Evolutionary conservation across 2,888 invertebrate genomes (phyloP).

Genomic region (Cremastobaeus sp.): DNA sequence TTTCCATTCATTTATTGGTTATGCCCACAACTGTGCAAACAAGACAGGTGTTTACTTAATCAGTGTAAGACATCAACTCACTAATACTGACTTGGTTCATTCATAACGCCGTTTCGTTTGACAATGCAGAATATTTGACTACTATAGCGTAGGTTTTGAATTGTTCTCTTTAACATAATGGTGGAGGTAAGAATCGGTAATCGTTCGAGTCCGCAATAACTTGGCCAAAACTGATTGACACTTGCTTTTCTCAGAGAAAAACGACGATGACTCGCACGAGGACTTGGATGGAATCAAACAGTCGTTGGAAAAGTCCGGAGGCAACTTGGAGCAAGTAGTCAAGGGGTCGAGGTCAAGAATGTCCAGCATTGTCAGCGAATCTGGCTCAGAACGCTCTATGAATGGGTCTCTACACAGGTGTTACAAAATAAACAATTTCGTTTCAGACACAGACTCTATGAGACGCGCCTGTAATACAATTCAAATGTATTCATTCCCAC

Average conservation of each 20-base stretch:
- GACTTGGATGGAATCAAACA: conserved; percentile 86
- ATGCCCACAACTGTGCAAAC: no score
- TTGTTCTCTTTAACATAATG: no score
- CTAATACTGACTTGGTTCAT: background rate
- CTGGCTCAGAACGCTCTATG: conserved; percentile 78
- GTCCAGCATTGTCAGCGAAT: conserved; percentile 87
- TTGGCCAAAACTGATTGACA: no score
- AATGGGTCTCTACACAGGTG: conserved; percentile 80
- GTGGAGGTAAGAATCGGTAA: no score
- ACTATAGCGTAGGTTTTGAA: background rate
- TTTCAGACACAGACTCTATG: no score
- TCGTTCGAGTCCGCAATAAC: no score
- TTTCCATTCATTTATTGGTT: no score
- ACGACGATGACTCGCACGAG: conserved; percentile 74
- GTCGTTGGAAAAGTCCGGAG: conserved; percentile 84
- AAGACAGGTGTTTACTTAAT: no score
- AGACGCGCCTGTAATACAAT: no score
- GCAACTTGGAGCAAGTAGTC: conserved; percentile 85
- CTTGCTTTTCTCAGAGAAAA: no score
- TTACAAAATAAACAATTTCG: no score
- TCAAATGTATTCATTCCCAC: no score
- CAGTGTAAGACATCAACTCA: background rate
- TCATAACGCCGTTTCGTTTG: conserved; percentile 2
- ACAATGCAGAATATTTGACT: background rate
- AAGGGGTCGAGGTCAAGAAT: conserved; percentile 83